Base-by-base conservation (phyloP, 2,888 invertebrate genomes). In the Margaritifera margaritifera region DNA sequence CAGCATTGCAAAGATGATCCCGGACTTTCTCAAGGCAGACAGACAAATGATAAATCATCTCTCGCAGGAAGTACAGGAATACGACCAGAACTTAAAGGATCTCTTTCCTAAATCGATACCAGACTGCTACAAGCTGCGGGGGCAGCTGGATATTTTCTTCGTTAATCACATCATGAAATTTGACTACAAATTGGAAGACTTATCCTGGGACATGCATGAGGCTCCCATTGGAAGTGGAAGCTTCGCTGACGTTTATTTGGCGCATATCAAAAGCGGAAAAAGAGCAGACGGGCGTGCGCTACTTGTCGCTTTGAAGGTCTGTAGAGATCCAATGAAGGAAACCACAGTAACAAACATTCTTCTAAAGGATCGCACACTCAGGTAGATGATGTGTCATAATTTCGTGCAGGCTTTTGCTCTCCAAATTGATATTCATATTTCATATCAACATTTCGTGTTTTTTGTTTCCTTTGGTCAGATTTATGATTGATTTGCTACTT, bases 1-100 rank as follows among this genome's bases (percentile, higher is more conserved):
- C 53, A 72, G 75, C 8, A 74, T 81, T 52, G 80, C 79, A 1
- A 77, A 75, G 65, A 83, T 83, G 71, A 81, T 86, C 50, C 84
- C 85, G 6, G 83, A 84, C 66, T 83, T 86, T 61, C 71, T 85
- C 20, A 81, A 80, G 60, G 84, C 86, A 11, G 86, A 86, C 69
- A 72, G 72, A 11, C 69, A 79, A 25, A 69, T 86, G 64, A 78
- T 86, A 58, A 76, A 82, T 53, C 77, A 71, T 27, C 60, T 86
- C 8, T 66, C 72, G 65, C 69, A 72, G 20, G 80, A 83, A 60
- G 72, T 84, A 53, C 57, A 71, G n/a, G 68, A 73, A 11, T 77
- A 72, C 4, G 79, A 83, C 62, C 62, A 66, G 25, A 78, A 81
- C 57, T 62, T 85, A 58, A 71, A 69, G 54, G 74, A 80, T 11